Percentiles rank a stretch among this genome's conserved stretches.
Evolutionary conservation across 30 jellyfish, hydroid and myxozoan genomes (phyloP).

Genomic region (Aurelia coerulea): DNA sequence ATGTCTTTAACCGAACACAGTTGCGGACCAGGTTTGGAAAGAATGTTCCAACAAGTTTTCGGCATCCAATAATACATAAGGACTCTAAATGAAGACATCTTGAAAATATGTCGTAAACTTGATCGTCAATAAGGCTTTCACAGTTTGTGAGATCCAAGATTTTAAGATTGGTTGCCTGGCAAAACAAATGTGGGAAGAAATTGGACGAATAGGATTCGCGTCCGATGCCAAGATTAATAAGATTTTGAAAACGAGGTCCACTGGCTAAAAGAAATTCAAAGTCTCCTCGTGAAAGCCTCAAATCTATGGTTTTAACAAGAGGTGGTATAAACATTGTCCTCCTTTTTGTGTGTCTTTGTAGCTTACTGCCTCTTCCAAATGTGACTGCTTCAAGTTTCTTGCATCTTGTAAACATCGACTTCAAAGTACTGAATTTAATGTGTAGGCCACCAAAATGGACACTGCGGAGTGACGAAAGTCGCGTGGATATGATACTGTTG

Average conservation of each 20-base stretch:
- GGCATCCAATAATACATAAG: conserved; percentile 94
- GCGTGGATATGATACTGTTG: conserved; percentile 35
- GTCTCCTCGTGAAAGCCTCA: conserved; percentile 86
- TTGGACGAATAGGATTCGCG: conserved; percentile 52
- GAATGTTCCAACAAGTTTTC: conserved; percentile 77
- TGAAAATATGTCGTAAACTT: conserved; percentile 57
- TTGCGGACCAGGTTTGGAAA: conserved; percentile 64
- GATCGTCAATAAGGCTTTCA: conserved; percentile 72
- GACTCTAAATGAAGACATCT: conserved; percentile 75
- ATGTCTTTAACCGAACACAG: conserved; percentile 78
- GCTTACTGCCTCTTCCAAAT: conserved; percentile 79
- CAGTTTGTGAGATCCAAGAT: conserved; percentile 90
- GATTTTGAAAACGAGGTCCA: conserved; percentile 51
- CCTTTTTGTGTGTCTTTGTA: conserved; percentile 50
- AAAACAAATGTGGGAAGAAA: conserved; percentile 69
- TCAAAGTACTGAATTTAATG: conserved; percentile 58
- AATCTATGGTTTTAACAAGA: conserved; percentile 70
- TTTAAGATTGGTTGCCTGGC: conserved; percentile 57
- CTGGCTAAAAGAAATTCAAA: conserved; percentile 76
- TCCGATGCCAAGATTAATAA: conserved; percentile 85
- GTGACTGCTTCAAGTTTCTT: conserved; percentile 59
- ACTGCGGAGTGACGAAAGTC: conserved; percentile 56
- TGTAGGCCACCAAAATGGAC: conserved; percentile 79
- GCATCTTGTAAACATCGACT: conserved; percentile 58
- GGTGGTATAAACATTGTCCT: conserved; percentile 65